These are phyloP conservation scores for Haliclona indistincta DNA, from an alignment of 37 sponge, comb jelly and placozoan species.

Conservation along the genomic window DNA sequence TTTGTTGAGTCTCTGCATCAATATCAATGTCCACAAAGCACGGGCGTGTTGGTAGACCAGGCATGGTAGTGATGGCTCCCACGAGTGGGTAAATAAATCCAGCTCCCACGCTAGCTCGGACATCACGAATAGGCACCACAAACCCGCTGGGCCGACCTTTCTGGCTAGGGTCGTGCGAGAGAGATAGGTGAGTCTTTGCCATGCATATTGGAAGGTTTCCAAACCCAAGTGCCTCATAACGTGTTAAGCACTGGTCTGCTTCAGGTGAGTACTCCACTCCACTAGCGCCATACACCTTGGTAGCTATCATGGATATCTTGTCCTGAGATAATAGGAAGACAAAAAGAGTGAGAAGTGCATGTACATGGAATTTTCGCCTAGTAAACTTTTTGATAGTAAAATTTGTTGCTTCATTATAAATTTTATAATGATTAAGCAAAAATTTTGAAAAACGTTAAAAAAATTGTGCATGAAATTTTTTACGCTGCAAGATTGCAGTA, in stretches of 20 bases:
- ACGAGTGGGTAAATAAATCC: conserved; percentile 98
- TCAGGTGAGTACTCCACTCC: conserved; percentile 73
- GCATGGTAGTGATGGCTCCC: conserved; percentile 98
- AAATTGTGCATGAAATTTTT: no score
- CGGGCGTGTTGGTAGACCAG: conserved; percentile 98
- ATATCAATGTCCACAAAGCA: conserved; percentile 97
- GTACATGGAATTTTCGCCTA: no score
- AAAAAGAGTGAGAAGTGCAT: no score
- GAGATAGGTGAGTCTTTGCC: conserved; percentile 99
- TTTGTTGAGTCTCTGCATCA: conserved; percentile 84
- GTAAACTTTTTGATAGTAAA: no score
- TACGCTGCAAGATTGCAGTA: no score
- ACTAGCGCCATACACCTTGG: conserved; percentile 92
- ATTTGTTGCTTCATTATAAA: no score
- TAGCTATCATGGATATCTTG: conserved; percentile 89
- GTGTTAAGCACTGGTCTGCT: conserved; percentile 69
- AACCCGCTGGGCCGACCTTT: conserved; percentile 97
- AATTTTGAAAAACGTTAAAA: no score
- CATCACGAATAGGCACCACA: conserved; percentile 90
- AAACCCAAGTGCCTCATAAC: conserved; percentile 82
- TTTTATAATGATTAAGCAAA: no score
- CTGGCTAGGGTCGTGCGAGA: conserved; percentile 87
- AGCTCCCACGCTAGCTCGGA: conserved; percentile 96
- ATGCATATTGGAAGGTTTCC: conserved; percentile 92
- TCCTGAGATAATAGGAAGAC: conserved; percentile 34